Base-by-base conservation (phyloP, 30 jellyfish, hydroid and myxozoan genomes). In the Turritopsis rubra region DNA sequence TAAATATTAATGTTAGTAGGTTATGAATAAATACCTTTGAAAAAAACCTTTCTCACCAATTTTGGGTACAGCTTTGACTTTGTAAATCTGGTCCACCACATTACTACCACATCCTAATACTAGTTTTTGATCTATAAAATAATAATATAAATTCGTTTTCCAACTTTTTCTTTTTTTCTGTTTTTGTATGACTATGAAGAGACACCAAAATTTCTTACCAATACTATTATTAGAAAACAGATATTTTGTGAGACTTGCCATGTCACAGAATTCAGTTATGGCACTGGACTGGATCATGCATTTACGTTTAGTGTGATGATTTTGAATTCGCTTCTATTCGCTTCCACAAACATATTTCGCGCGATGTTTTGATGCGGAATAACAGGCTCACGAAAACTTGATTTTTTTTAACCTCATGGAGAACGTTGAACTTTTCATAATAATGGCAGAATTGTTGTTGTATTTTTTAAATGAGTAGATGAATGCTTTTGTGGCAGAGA, bases 71-170 rank as follows among this genome's bases (percentile, higher is more conserved):
- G 97, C 97, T 79, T 90, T 85, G 22, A 90, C 97, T 82, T 86
- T 90, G 72, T 84, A 82, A 65, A 90, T 85, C 79, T 90, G 97
- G 80, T 90, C 97, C 22, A 90, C 97, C 8, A 90, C 97, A 85
- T 90, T 90, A 82, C 97, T 86, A 1, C 97, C 97, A 90, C 95
- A 86, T 21, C 97, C 97, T 21, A 90, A 89, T 19, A 90, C 97
- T 54, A 90, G 85, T 84, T 79, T 90, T n/a, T 90, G 84, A 52
- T 88, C 95, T 88, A 85, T 24, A 54, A 52, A 52, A 54, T 7
- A 68, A 19, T 68, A 60, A 60, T 18, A 60, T 60, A 60, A n/a
- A n/a, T n/a, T n/a, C n/a, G n/a, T n/a, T n/a, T n/a, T n/a, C n/a
- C n/a, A n/a, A n/a, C n/a, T n/a, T n/a, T n/a, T n/a, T n/a, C n/a